These are phyloP conservation scores for Mus spicilegus DNA, from an alignment of 2,113 vertebrate genomes.

Conservation along the genomic window DNA sequence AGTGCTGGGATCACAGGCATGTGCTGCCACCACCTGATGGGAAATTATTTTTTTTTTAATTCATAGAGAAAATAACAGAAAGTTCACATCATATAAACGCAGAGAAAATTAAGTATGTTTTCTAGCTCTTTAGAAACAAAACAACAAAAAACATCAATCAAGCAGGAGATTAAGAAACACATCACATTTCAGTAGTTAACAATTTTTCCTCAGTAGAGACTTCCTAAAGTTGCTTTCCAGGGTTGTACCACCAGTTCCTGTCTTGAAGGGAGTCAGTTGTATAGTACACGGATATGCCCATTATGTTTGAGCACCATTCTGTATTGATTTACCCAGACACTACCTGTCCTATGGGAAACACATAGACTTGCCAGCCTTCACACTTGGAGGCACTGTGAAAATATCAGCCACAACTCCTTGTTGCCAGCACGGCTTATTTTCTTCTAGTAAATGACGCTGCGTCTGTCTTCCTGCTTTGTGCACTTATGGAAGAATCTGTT, in stretches of 20 bases:
- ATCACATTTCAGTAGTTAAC: slow-evolving; percentile 50
- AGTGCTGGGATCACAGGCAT: background rate
- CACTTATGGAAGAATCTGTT: slow-evolving; percentile 52
- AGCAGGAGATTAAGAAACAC: slow-evolving; percentile 32
- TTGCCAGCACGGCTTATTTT: slow-evolving; percentile 72
- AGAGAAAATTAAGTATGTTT: slow-evolving; percentile 60
- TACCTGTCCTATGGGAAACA: slow-evolving; percentile 81
- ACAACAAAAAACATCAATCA: slow-evolving; percentile 11
- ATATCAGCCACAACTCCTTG: slow-evolving; percentile 67
- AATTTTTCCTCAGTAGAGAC: slow-evolving; percentile 22
- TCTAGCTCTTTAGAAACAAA: slow-evolving; percentile 56
- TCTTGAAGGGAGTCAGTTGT: slow-evolving; percentile 50
- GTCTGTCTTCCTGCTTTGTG: slow-evolving; percentile 52
- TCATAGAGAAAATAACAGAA: slow-evolving; percentile 45
- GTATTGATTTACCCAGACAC: slow-evolving; percentile 82
- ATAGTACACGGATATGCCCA: slow-evolving; percentile 56
- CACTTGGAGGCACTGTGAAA: slow-evolving; percentile 75
- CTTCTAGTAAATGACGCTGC: slow-evolving; percentile 68
- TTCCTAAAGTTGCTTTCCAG: slow-evolving; percentile 50
- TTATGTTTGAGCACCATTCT: slow-evolving; percentile 70
- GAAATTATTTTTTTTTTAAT: slow-evolving; percentile 25
- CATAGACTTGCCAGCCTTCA: slow-evolving; percentile 80
- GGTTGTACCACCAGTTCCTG: slow-evolving; percentile 31
- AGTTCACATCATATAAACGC: background rate
- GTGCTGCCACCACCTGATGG: background rate